Conservation (phyloP, 2,113 vertebrate genomes). For the Ailuropoda melanoleuca region DNA sequence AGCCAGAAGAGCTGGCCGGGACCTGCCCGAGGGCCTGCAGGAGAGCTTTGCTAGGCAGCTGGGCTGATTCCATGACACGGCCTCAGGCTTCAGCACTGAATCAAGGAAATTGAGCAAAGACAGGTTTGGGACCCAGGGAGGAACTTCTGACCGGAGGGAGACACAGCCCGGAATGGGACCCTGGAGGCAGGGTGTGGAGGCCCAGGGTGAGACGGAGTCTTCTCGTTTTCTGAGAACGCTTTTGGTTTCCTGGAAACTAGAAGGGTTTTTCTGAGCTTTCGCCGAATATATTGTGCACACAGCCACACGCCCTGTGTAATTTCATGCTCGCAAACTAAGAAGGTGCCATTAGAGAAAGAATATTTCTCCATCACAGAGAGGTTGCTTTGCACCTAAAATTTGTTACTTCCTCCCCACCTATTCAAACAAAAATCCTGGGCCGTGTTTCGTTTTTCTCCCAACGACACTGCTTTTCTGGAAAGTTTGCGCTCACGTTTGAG, state of each 20-base stretch:
- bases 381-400: not conserved
- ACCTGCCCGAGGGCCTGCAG: not conserved
- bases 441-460: not conserved
- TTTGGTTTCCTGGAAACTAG: not conserved
- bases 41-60: not conserved
- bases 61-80: fast-evolving
- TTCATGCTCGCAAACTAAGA: not conserved
- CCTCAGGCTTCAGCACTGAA: not conserved
- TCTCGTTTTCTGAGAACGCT: not conserved
- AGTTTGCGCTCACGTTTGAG: not conserved
- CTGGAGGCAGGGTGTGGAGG: fast-evolving
- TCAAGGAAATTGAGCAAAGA: not conserved
- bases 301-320: not conserved
- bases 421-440: not conserved
- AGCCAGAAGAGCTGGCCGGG: fast-evolving
- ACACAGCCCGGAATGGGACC: not conserved
- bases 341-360: not conserved
- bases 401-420: not conserved
- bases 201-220: fast-evolving
- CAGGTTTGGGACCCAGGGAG: not conserved
- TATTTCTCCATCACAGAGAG: not conserved
- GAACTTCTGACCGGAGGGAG: not conserved
- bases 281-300: fast-evolving
- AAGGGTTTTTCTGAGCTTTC: not conserved
- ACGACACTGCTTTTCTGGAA: not conserved